A percentile compares a stretch with the other conserved stretches of the same genome.
Evolutionary conservation across 1,140 invertebrate genomes (phyloP).

Genomic region (Rhagoletis pomonella): DNA sequence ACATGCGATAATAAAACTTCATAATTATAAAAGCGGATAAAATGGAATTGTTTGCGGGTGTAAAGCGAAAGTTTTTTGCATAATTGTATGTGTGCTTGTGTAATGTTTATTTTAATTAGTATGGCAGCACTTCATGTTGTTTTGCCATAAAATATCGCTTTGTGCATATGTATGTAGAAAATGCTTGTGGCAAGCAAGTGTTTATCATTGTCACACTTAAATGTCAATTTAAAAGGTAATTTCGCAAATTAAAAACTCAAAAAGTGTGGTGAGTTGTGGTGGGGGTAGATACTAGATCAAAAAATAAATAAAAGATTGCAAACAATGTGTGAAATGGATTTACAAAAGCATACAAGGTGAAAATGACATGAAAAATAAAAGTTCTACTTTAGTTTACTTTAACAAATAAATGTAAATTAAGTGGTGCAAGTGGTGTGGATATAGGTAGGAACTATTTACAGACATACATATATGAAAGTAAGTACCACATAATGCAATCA

Average conservation of each 20-base stretch:
- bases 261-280: no score
- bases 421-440: neutral
- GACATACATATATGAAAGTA: neutral
- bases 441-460: neutral
- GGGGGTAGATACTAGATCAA: neutral
- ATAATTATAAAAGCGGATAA: slow-evolving; percentile 41
- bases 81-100: neutral
- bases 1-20: neutral
- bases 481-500: neutral
- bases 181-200: neutral
- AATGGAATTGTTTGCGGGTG: slow-evolving; percentile 37
- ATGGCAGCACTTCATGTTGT: slow-evolving; percentile 40
- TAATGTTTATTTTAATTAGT: slow-evolving; percentile 51
- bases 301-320: neutral
- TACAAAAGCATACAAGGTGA: neutral
- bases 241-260: slow-evolving; percentile 35
- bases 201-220: slow-evolving; percentile 50
- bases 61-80: slow-evolving; percentile 7
- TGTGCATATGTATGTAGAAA: neutral
- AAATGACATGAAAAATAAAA: neutral
- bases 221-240: slow-evolving; percentile 48
- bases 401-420: no score
- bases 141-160: slow-evolving; percentile 17
- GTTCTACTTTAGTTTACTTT: neutral
- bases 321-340: neutral